Conservation (phyloP, 2,888 invertebrate species). For the Isoperla grammatica region DNA sequence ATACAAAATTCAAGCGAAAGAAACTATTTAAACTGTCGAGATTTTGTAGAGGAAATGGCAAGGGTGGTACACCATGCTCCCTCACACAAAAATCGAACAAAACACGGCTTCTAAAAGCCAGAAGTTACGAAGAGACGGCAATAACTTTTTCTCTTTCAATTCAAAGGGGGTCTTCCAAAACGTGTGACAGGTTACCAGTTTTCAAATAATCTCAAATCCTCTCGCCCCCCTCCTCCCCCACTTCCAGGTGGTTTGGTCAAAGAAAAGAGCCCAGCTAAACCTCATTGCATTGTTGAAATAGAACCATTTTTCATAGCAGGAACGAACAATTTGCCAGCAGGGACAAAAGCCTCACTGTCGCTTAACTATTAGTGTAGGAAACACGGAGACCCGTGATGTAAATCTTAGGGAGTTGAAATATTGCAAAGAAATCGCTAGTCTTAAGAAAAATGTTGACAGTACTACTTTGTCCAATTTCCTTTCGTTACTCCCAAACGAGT, state of each 20-base stretch:
- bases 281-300: slow-evolving; percentile 1
- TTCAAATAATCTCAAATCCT: not conserved
- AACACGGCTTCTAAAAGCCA: slow-evolving; percentile 8
- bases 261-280: not conserved
- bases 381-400: not conserved
- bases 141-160: slow-evolving; percentile 5
- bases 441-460: too few relatives aligned
- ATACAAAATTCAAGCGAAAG: slow-evolving; percentile 7
- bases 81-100: slow-evolving; percentile 10
- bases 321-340: slow-evolving; percentile 4
- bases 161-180: not conserved
- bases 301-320: not conserved
- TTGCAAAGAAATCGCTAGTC: not conserved
- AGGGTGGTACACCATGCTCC: slow-evolving; percentile 2
- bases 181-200: slow-evolving; percentile 13
- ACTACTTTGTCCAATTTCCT: too few relatives aligned
- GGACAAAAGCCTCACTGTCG: not conserved
- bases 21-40: slow-evolving; percentile 12
- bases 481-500: too few relatives aligned
- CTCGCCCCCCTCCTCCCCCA: not conserved
- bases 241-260: not conserved
- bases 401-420: slow-evolving; percentile 1
- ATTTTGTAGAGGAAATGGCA: not conserved
- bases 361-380: slow-evolving; percentile 5
- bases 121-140: slow-evolving; percentile 8